A percentile compares a stretch with the other conserved stretches of the same genome.
These are phyloP conservation scores for Capreolus pygargus DNA, from an alignment of 2,113 vertebrate genomes.

Conservation along the genomic window DNA sequence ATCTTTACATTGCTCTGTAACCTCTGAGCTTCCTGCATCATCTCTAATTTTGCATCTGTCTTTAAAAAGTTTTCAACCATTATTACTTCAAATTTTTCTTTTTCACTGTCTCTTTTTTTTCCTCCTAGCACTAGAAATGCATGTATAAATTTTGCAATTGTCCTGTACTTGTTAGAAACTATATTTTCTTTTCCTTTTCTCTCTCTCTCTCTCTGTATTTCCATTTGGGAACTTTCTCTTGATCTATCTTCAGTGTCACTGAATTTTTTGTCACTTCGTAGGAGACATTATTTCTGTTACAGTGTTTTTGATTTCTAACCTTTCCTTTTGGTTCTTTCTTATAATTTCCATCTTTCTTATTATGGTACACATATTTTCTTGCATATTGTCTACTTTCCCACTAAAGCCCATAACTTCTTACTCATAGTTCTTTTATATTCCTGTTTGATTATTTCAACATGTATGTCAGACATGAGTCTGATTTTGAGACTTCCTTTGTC, in stretches of 20 bases:
- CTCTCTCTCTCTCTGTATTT: neutral
- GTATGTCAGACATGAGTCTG: neutral
- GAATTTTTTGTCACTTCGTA: neutral
- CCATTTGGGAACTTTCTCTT: neutral
- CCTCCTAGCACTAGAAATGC: neutral
- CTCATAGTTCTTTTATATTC: neutral
- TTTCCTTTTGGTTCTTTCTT: neutral
- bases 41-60: neutral
- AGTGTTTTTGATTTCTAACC: neutral
- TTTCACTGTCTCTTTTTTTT: neutral
- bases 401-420: neutral
- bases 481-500: neutral
- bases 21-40: neutral
- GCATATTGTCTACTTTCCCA: neutral
- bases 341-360: neutral
- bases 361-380: neutral
- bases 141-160: neutral
- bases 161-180: neutral
- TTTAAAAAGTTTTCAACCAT: neutral
- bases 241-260: neutral
- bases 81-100: neutral
- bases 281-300: neutral
- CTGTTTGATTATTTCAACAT: neutral
- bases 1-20: neutral
- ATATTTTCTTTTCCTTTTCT: neutral